A percentile compares a stretch with the other conserved stretches of the same genome.
Evolutionary conservation across 2,113 vertebrate species (phyloP).

Genomic region (Myotis lucifugus): DNA sequence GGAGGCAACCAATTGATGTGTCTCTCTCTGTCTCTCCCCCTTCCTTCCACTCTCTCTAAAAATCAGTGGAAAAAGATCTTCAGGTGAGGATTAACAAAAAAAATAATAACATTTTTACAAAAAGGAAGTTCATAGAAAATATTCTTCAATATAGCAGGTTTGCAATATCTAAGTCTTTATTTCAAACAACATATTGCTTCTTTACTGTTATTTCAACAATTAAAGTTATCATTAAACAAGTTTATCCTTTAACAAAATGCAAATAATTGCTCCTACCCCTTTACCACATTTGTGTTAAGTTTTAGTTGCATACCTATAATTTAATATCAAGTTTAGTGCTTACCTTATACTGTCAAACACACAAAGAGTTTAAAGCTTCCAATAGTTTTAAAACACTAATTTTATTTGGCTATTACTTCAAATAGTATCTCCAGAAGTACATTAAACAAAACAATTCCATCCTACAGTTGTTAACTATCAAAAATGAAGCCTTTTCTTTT

Average conservation of each 20-base stretch:
- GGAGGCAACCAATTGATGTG: too few relatives aligned
- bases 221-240: slow-evolving; percentile 29
- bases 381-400: background rate
- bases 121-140: slow-evolving; percentile 57
- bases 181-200: background rate
- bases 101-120: slow-evolving; percentile 62
- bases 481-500: background rate
- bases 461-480: background rate
- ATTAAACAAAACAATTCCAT: background rate
- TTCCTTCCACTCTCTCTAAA: too few relatives aligned
- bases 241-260: slow-evolving; percentile 47
- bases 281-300: background rate
- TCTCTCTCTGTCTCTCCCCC: too few relatives aligned
- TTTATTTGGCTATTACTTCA: slow-evolving; percentile 19
- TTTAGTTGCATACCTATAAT: slow-evolving; percentile 25
- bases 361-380: background rate
- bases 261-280: background rate
- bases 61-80: too few relatives aligned
- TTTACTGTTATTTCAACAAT: slow-evolving; percentile 54
- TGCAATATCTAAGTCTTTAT: background rate
- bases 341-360: slow-evolving; percentile 7
- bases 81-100: background rate
- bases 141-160: slow-evolving; percentile 28
- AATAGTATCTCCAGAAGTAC: background rate
- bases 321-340: background rate